Evolutionary conservation across 1,140 invertebrate species (phyloP).

Genomic region (Phortica variegata): DNA sequence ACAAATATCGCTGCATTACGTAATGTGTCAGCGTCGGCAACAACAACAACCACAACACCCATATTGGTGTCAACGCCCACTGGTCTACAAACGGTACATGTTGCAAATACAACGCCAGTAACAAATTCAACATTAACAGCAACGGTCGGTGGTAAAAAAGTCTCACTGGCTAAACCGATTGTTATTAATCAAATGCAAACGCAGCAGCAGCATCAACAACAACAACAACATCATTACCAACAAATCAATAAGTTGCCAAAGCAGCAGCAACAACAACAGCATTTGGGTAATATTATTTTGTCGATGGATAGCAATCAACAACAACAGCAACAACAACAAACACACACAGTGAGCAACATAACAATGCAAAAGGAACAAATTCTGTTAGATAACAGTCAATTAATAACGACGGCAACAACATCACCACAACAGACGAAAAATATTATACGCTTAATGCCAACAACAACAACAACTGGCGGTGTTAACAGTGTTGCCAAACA

Average conservation of each 20-base stretch:
- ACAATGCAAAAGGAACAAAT: constrained; percentile 5
- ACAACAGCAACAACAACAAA: constrained; percentile 6
- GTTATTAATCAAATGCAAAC: constrained; percentile 20
- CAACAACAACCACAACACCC: constrained; percentile 26
- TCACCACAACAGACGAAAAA: constrained; percentile 39
- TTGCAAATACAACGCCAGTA: constrained; percentile 39
- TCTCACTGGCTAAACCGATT: constrained; percentile 28
- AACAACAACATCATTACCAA: background rate
- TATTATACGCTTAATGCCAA: constrained; percentile 37
- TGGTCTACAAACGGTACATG: constrained; percentile 51
- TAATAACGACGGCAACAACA: constrained; percentile 4
- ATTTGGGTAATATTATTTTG: constrained; percentile 29
- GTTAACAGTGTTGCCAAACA: constrained; percentile 12
- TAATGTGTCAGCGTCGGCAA: constrained; percentile 3
- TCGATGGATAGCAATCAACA: constrained; percentile 24
- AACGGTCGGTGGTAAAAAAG: constrained; percentile 24
- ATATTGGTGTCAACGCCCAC: constrained; percentile 50
- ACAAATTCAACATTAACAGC: constrained; percentile 4
- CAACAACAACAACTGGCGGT: constrained; percentile 1
- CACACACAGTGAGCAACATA: no score
- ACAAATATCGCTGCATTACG: constrained; percentile 25
- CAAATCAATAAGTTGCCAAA: constrained; percentile 6
- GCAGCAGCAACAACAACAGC: constrained; percentile 13
- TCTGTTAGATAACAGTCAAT: constrained; percentile 5
- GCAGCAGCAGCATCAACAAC: constrained; percentile 1